Evolutionary conservation across 2,113 vertebrate species (phyloP).

Genomic region (Hydropotes inermis): DNA sequence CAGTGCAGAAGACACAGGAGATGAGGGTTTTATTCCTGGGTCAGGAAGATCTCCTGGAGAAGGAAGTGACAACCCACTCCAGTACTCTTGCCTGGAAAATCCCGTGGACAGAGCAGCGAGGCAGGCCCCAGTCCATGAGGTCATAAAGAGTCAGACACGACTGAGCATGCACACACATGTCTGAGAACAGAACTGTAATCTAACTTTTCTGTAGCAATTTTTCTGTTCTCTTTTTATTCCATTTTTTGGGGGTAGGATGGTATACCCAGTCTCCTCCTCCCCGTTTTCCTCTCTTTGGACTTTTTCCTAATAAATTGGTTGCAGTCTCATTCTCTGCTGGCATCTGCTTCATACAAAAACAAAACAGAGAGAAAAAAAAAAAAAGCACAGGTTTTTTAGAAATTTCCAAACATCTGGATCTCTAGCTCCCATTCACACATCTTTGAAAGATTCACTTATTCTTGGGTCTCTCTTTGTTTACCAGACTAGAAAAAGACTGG

Average conservation of each 20-base stretch:
- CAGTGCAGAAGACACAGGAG: not conserved
- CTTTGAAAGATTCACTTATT: not conserved
- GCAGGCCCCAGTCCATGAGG: not conserved
- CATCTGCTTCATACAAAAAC: not conserved
- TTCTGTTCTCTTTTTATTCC: not conserved
- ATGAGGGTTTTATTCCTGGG: not conserved
- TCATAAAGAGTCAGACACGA: not conserved
- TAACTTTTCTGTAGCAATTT: not conserved
- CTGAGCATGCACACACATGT: not conserved
- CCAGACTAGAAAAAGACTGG: not conserved
- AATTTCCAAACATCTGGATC: not conserved
- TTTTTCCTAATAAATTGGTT: not conserved
- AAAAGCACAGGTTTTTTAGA: not conserved
- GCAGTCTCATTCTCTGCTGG: not conserved
- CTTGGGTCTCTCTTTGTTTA: not conserved
- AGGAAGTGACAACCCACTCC: not conserved
- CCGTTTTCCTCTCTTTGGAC: not conserved
- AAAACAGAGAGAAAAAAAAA: not conserved
- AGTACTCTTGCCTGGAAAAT: not conserved
- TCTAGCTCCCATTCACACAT: not conserved
- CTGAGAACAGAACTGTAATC: not conserved
- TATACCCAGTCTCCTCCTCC: too few species aligned
- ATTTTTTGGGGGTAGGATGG: not conserved
- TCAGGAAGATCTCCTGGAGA: not conserved
- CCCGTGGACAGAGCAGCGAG: not conserved